Evolutionary conservation across 2,113 vertebrate genomes (phyloP).

Genomic region (Enhydra lutris): DNA sequence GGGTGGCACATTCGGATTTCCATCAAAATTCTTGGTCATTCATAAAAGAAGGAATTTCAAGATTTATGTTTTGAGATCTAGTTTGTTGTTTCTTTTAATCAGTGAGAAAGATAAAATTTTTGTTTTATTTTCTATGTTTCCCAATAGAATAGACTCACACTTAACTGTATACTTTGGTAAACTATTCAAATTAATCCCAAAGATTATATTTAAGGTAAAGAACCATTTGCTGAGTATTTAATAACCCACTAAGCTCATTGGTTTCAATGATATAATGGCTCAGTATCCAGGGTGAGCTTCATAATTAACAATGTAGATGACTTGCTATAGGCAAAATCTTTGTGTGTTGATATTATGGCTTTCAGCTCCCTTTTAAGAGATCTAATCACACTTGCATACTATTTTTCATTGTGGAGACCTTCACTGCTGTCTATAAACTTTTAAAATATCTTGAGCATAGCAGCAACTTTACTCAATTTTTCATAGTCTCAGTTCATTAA

Average conservation of each 20-base stretch:
- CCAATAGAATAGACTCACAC: not conserved
- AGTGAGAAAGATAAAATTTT: not conserved
- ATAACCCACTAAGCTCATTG: slow-evolving; percentile 48
- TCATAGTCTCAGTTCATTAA: slow-evolving; percentile 70
- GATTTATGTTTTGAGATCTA: not conserved
- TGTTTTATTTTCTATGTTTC: slow-evolving; percentile 21
- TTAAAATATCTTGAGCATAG: slow-evolving; percentile 62
- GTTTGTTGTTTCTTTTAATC: slow-evolving; percentile 13
- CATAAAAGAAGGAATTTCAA: not conserved
- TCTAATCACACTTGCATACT: slow-evolving; percentile 70
- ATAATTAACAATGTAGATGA: slow-evolving; percentile 77
- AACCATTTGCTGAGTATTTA: slow-evolving; percentile 50
- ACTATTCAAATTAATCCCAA: slow-evolving; percentile 42
- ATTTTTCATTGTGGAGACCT: slow-evolving; percentile 67
- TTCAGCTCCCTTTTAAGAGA: slow-evolving; percentile 62
- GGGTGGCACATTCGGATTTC: not conserved
- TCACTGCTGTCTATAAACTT: slow-evolving; percentile 73
- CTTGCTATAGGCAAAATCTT: slow-evolving; percentile 72
- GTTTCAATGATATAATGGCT: slow-evolving; percentile 57
- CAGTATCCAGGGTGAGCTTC: slow-evolving; percentile 59
- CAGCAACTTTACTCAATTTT: slow-evolving; percentile 65
- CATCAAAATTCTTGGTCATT: not conserved
- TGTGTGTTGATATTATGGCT: slow-evolving; percentile 36
- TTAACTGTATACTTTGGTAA: not conserved
- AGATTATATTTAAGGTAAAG: slow-evolving; percentile 52